Conservation (phyloP, 2,888 invertebrate genomes). For the Nebria brevicollis region DNA sequence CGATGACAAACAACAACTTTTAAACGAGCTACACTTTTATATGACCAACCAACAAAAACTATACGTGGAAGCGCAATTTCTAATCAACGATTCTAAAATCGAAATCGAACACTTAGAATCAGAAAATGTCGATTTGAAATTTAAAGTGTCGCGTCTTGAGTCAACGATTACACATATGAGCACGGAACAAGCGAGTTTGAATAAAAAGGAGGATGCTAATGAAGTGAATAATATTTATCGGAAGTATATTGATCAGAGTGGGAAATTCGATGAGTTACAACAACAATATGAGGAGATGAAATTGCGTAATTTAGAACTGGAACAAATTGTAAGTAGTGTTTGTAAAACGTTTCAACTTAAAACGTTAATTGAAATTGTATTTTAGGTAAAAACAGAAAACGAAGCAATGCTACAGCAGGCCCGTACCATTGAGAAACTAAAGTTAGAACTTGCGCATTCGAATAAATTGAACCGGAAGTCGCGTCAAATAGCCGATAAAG, state of each 20-base stretch:
- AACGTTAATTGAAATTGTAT: conserved; percentile 3
- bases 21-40: conserved; percentile 36
- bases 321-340: conserved; percentile 53
- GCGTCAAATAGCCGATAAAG: conserved; percentile 57
- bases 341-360: neutral
- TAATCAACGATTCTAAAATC: conserved; percentile 49
- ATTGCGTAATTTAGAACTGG: conserved; percentile 50
- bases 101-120: conserved; percentile 51
- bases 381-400: conserved; percentile 33
- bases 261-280: conserved; percentile 57
- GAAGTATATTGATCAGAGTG: conserved; percentile 58
- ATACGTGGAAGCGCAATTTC: conserved; percentile 51
- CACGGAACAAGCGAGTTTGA: conserved; percentile 43
- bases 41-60: conserved; percentile 49
- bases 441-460: conserved; percentile 55
- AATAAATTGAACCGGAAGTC: conserved; percentile 55
- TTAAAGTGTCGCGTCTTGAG: conserved; percentile 27
- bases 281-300: conserved; percentile 55
- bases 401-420: conserved; percentile 54
- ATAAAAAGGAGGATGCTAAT: conserved; percentile 46
- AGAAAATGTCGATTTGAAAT: conserved; percentile 29
- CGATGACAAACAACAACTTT: conserved; percentile 20
- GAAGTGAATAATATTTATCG: conserved; percentile 55
- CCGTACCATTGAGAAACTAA: conserved; percentile 62
- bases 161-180: conserved; percentile 2